Percentiles rank a stretch among this genome's conserved stretches.
These are phyloP conservation scores for Radopholus similis DNA, from an alignment of 1,140 invertebrate species.

Conservation along the genomic window DNA sequence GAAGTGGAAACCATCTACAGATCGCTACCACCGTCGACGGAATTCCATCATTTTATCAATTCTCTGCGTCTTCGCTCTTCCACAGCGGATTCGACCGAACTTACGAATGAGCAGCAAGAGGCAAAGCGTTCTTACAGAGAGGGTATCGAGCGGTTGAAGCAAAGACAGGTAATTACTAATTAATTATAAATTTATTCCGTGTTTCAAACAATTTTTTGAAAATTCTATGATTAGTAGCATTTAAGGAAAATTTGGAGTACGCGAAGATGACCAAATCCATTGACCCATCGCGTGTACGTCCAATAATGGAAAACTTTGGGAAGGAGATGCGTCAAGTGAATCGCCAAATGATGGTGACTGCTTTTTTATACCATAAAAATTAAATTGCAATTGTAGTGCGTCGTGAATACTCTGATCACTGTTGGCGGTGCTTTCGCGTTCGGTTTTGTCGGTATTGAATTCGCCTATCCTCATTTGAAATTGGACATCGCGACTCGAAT, in stretches of 20 bases:
- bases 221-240: background rate
- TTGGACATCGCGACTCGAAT: slow-evolving; percentile 61
- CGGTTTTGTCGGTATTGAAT: slow-evolving; percentile 58
- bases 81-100: background rate
- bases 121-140: slow-evolving; percentile 7
- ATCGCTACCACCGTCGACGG: slow-evolving; percentile 11
- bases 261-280: slow-evolving; percentile 42
- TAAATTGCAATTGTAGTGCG: too few species aligned
- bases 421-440: slow-evolving; percentile 64
- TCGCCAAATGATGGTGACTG: slow-evolving; percentile 62
- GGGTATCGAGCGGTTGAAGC: slow-evolving; percentile 29
- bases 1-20: slow-evolving; percentile 31
- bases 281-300: slow-evolving; percentile 33
- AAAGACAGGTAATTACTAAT: slow-evolving; percentile 20
- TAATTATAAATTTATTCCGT: background rate
- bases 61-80: slow-evolving; percentile 4
- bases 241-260: slow-evolving; percentile 44
- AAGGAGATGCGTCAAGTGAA: slow-evolving; percentile 61
- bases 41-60: slow-evolving; percentile 38
- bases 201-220: slow-evolving; percentile 1
- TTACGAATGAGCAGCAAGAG: slow-evolving; percentile 4
- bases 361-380: too few species aligned
- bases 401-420: slow-evolving; percentile 63
- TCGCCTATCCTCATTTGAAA: slow-evolving; percentile 50
- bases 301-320: slow-evolving; percentile 45